These are phyloP conservation scores for Callimorpha dominula DNA, from an alignment of 2,888 invertebrate species.

Conservation along the genomic window DNA sequence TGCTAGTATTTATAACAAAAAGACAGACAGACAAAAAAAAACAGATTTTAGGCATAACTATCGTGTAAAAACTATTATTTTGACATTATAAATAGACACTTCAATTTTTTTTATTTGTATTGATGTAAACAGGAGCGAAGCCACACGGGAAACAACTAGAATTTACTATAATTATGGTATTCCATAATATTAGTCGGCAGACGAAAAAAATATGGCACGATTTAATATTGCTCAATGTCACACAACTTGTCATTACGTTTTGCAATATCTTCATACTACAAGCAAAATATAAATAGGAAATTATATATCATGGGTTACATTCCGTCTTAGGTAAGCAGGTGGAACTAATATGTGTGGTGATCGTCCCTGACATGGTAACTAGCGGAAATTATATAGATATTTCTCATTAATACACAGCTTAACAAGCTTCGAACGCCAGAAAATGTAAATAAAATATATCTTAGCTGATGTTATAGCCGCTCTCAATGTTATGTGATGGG, in stretches of 20 bases:
- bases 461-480: conserved; percentile 19
- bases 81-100: too few species aligned
- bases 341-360: conserved; percentile 18
- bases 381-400: background rate
- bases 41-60: too few species aligned
- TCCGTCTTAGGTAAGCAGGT: conserved; percentile 12
- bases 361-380: background rate
- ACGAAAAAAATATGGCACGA: background rate
- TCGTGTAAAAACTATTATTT: too few species aligned
- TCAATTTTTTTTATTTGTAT: too few species aligned
- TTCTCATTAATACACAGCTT: background rate
- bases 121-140: too few species aligned
- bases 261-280: conserved; percentile 2
- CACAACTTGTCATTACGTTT: background rate
- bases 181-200: background rate
- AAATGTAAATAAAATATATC: conserved; percentile 26
- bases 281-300: background rate
- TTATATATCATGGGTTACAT: conserved; percentile 12
- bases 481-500: conserved; percentile 29
- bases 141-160: too few species aligned
- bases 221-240: background rate
- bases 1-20: too few species aligned
- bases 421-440: background rate
- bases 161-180: too few species aligned
- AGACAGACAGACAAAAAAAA: too few species aligned